These are phyloP conservation scores for Bemisia tabaci DNA, from an alignment of 1,140 invertebrate species.

Conservation along the genomic window DNA sequence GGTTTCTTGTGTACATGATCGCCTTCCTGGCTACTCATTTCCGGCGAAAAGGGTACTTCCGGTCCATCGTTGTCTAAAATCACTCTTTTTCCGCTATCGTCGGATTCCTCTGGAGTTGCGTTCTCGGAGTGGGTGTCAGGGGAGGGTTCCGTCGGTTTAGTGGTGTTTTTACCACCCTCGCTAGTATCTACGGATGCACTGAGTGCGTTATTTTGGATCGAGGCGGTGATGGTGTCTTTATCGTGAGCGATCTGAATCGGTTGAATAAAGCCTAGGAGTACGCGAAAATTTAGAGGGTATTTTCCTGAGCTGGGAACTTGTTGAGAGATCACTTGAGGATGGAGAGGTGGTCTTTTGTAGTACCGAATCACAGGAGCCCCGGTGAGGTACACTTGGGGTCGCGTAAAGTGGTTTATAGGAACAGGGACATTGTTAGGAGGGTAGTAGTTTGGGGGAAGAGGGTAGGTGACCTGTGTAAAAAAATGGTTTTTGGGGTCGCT, in stretches of 20 bases:
- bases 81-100: neutral
- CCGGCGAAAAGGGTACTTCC: neutral
- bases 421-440: too few relatives aligned
- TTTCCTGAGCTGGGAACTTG: neutral
- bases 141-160: neutral
- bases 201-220: too few relatives aligned
- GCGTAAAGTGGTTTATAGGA: too few relatives aligned
- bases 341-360: neutral
- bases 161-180: neutral
- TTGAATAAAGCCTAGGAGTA: neutral
- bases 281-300: neutral
- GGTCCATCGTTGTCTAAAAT: neutral
- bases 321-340: neutral
- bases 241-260: neutral
- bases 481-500: too few relatives aligned
- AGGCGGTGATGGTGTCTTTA: too few relatives aligned
- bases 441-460: too few relatives aligned
- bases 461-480: too few relatives aligned
- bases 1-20: neutral
- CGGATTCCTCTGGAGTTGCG: neutral
- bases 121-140: neutral
- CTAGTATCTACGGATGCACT: neutral
- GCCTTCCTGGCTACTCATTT: neutral
- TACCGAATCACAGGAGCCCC: too few relatives aligned
- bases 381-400: too few relatives aligned